phyloP scores from a whole-genome alignment of 2,797 vertebrate species.

The Schizopygopsis malacanthus region DNA sequence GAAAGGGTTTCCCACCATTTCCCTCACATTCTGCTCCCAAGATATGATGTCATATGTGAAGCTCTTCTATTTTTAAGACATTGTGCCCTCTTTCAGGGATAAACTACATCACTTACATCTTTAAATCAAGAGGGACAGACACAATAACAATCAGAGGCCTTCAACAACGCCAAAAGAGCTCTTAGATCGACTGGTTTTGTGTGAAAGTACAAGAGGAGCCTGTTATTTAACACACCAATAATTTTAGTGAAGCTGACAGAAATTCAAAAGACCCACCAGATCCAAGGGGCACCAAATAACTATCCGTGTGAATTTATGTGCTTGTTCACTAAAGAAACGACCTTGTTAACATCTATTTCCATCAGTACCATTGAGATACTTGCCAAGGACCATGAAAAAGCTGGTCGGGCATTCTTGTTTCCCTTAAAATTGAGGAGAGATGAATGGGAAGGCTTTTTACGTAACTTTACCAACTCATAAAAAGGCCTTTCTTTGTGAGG shows the following conservation, averaged over 20 bases:
- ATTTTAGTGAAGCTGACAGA: conserved; percentile 33
- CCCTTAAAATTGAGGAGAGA: conserved; percentile 24
- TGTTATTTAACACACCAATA: conserved; percentile 45
- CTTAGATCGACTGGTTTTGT: conserved; percentile 30
- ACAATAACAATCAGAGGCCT: conserved; percentile 2
- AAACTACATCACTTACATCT: conserved; percentile 26
- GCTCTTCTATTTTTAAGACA: conserved; percentile 4
- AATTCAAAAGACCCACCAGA: conserved; percentile 46
- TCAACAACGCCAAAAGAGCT: conserved; percentile 23
- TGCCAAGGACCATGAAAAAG: conserved; percentile 27
- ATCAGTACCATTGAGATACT: conserved; percentile 15
- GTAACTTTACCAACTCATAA: conserved; percentile 1
- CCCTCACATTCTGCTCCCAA: neutral
- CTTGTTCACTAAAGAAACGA: conserved; percentile 32
- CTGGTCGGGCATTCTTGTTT: conserved; percentile 7
- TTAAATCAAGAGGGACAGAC: conserved; percentile 34
- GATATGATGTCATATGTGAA: neutral
- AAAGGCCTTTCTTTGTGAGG: neutral
- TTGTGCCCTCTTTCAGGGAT: conserved; percentile 21
- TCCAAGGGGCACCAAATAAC: conserved; percentile 37
- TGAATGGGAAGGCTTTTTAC: neutral
- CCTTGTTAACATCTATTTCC: conserved; percentile 48
- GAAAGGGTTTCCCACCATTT: conserved; percentile 18
- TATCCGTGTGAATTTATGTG: conserved; percentile 35
- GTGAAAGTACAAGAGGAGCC: conserved; percentile 38